Evolutionary conservation across 2,888 invertebrate genomes (phyloP).

Genomic region (Epirrhoe tristata): DNA sequence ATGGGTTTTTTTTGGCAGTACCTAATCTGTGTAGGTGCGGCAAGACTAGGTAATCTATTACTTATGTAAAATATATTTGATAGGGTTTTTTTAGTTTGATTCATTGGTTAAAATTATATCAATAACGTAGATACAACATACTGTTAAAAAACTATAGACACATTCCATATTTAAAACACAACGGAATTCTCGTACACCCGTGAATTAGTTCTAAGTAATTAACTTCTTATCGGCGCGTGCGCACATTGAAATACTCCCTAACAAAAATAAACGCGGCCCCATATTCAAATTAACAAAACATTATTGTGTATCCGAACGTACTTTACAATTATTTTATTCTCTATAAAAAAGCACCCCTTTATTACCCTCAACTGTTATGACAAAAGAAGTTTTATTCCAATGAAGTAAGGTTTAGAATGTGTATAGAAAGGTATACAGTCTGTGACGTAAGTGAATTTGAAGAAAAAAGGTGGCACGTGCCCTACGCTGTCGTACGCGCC

Average conservation of each 20-base stretch:
- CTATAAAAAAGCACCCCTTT: slow-evolving; percentile 49
- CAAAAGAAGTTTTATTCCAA: slow-evolving; percentile 28
- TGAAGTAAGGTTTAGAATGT: slow-evolving; percentile 41
- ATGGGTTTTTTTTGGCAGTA: too few relatives aligned
- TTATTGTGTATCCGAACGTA: slow-evolving; percentile 54
- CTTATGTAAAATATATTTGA: too few relatives aligned
- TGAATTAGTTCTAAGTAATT: slow-evolving; percentile 84
- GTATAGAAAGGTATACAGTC: slow-evolving; percentile 43
- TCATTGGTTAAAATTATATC: too few relatives aligned
- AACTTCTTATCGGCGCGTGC: slow-evolving; percentile 80
- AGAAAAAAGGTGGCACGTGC: slow-evolving; percentile 84
- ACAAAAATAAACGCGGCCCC: slow-evolving; percentile 64
- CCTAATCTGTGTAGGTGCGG: too few relatives aligned
- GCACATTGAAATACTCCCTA: slow-evolving; percentile 63
- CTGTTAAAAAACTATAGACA: too few relatives aligned
- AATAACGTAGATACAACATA: too few relatives aligned
- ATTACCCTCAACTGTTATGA: slow-evolving; percentile 18
- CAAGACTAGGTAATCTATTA: too few relatives aligned
- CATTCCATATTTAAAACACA: slow-evolving; percentile 63
- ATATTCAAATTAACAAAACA: slow-evolving; percentile 85
- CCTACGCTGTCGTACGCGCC: slow-evolving; percentile 69
- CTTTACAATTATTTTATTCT: slow-evolving; percentile 32
- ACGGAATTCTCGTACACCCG: slow-evolving; percentile 68
- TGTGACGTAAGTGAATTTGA: slow-evolving; percentile 72
- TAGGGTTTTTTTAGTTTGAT: too few relatives aligned